These are phyloP conservation scores for Palaemon carinicauda DNA, from an alignment of 1,140 invertebrate genomes.

Conservation along the genomic window DNA sequence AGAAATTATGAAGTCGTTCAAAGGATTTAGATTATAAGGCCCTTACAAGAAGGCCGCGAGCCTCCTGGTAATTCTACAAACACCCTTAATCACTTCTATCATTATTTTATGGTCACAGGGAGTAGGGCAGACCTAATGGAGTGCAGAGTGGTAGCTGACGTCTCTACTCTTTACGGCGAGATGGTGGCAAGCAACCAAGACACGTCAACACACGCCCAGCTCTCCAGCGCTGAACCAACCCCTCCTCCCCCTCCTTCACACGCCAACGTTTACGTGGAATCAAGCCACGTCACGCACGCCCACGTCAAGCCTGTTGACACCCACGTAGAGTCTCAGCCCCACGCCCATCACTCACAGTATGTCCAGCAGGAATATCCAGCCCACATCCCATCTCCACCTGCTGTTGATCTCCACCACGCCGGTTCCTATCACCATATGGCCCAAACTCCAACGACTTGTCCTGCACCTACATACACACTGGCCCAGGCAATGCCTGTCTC, in stretches of 20 bases:
- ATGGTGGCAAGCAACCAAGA: slow-evolving; percentile 22
- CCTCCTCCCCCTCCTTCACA: not conserved
- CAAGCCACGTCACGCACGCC: slow-evolving; percentile 38
- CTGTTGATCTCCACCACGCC: slow-evolving; percentile 29
- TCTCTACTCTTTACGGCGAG: slow-evolving; percentile 54
- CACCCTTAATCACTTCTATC: too few species aligned
- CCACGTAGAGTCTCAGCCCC: slow-evolving; percentile 35
- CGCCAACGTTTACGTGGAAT: not conserved
- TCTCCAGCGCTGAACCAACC: not conserved
- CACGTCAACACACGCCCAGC: not conserved
- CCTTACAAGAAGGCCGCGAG: too few species aligned
- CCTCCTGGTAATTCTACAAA: too few species aligned
- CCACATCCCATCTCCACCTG: not conserved
- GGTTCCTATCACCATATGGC: slow-evolving; percentile 43
- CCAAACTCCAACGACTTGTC: slow-evolving; percentile 18
- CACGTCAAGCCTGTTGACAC: slow-evolving; percentile 45
- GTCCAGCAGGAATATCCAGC: slow-evolving; percentile 29
- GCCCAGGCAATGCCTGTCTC: slow-evolving; percentile 37
- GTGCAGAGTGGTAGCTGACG: slow-evolving; percentile 37
- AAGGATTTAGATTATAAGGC: too few species aligned
- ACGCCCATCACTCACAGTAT: slow-evolving; percentile 37
- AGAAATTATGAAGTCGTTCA: too few species aligned
- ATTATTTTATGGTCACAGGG: slow-evolving; percentile 7
- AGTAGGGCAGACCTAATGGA: slow-evolving; percentile 45
- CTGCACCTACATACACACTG: slow-evolving; percentile 46